Evolutionary conservation across 2,888 invertebrate species (phyloP), one percentile per base, ranked within the genome.

Genomic region (Loripinus fragilis): DNA sequence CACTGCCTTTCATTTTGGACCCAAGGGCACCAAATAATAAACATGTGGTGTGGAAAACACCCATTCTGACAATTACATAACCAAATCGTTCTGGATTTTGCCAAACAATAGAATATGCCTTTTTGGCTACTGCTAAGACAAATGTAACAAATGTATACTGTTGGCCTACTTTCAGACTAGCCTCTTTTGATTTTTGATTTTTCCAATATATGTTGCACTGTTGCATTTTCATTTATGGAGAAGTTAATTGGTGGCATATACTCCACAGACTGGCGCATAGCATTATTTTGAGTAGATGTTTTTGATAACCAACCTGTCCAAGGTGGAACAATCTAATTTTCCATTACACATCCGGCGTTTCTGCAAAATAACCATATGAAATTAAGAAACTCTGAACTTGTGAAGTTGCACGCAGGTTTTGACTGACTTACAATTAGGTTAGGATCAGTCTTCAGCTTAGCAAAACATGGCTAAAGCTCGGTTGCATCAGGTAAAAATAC

Each of bases 81-180:
- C 69, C 52, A 23, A 72, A 38, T n/a, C n/a, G 23, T 33, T 68
- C 73, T 20, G 68, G 52, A 10, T 74, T 20, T 42, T 74, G 70
- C 77, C 77, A 80, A 0, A 80, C 72, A 12, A 77, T 17, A 20
- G 38, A 23, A 38, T 72, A 82, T 25, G 71, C 77, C 52, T 80
- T 82, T 68, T 82, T 2, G 2, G 78, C 75, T 1, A 75, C 78
- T 20, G 82, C 82, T 25, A 79, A 52, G 42, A 80, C 80, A 72
- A 82, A 82, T 50, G 80, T 82, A 0, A 74, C 74, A 42, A 82
- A 74, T 8, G 12, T 15, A 68, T 74, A 68, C 28, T 64, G 33
- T 33, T 81, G 81, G 20, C 78, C 78, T 30, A 52, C 20, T 20
- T n/a, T n/a, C n/a, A n/a, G n/a, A n/a, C n/a, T 30, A 42, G 33